These are phyloP conservation scores for Drosophila elegans DNA, from an alignment of 1,140 invertebrate species.

Conservation along the genomic window DNA sequence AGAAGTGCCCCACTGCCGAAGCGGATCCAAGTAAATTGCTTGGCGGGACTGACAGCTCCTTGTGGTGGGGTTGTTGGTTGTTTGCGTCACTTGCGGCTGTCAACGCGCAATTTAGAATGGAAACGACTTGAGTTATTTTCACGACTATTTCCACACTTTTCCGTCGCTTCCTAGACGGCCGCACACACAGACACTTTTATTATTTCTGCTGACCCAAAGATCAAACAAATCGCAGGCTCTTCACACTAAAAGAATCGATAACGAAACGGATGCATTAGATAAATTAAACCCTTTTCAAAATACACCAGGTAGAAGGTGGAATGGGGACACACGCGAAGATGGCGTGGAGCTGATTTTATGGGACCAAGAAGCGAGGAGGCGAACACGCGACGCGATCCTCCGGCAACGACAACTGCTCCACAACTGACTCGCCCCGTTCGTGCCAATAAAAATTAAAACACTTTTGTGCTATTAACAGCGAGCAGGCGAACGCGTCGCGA, in stretches of 20 bases:
- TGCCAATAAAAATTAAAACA: conserved; percentile 82
- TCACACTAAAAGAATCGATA: conserved; percentile 70
- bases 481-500: conserved; percentile 62
- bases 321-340: conserved; percentile 66
- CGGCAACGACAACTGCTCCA: conserved; percentile 51
- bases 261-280: conserved; percentile 78
- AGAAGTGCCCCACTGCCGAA: conserved; percentile 39
- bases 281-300: conserved; percentile 62
- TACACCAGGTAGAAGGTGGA: conserved; percentile 51
- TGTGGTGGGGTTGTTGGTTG: conserved; percentile 28
- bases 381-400: conserved; percentile 69
- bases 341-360: conserved; percentile 67
- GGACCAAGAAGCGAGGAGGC: conserved; percentile 43
- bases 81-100: conserved; percentile 67
- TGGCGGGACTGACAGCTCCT: conserved; percentile 57
- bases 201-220: conserved; percentile 44
- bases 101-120: conserved; percentile 65
- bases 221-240: conserved; percentile 61
- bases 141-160: conserved; percentile 63
- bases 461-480: conserved; percentile 78
- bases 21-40: conserved; percentile 23
- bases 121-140: conserved; percentile 74
- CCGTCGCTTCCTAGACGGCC: conserved; percentile 29
- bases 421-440: conserved; percentile 69
- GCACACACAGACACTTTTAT: conserved; percentile 25